Base-by-base conservation (phyloP, 2,113 vertebrate genomes). In the Rhabdornis inornatus region DNA sequence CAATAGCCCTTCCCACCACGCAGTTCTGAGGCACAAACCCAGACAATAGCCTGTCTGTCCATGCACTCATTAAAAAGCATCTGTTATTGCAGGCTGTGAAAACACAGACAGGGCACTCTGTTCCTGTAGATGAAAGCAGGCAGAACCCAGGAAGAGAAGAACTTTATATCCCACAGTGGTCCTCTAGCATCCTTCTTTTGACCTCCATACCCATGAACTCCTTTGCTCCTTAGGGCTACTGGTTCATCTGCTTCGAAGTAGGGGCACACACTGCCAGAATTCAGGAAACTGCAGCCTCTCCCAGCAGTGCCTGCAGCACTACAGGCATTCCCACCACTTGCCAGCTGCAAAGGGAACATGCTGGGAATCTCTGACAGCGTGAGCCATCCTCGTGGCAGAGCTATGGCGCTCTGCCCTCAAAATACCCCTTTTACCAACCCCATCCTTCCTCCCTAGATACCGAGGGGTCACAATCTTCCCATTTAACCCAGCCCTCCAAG, bases 1-100 rank as follows among this genome's bases (percentile, higher is more conserved):
- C 94, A 92, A 85, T 74, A 93, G 71, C 50, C 59, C 83, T 97
- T 86, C 88, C 85, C 68, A 88, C 85, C 35, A 35, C 2, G 37
- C 61, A 83, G 66, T 77, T 90, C 85, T 92, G 83, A 95, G 83
- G 71, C 85, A 86, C 50, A 90, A 90, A 88, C 45, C 25, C 94
- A 94, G 88, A 95, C 90, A 95, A 95, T 70, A 88, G 55, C 42
- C 59, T 86, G 90, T 64, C 88, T 93, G 95, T 88, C 90, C 3
- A 0, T 47, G 59, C 19, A 42, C 79, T 93, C 68, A 63, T 93
- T 90, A 63, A 90, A 95, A 90, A 76, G 31, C 75, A 77, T 92
- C 90, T 96, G 75, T 90, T 93, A 63, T 88, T 92, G 22, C 71
- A 93, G 79, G 42, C 90, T 86, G 12, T 80, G 63, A 94, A 94